A percentile compares a stretch with the other conserved stretches of the same genome.
phyloP scores from a whole-genome alignment of 2,113 vertebrate genomes.

The Riparia riparia region DNA sequence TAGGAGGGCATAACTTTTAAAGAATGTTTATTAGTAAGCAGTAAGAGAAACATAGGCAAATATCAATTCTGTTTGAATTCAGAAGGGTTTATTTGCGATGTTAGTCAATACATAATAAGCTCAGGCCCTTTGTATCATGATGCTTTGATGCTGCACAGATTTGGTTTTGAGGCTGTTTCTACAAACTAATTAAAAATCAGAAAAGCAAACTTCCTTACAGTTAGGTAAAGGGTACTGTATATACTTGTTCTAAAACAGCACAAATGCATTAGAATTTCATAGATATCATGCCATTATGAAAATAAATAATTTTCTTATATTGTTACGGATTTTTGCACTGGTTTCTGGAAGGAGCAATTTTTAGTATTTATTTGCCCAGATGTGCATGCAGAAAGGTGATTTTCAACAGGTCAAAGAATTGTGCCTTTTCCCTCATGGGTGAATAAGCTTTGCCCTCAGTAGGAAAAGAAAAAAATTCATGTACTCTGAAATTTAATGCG shows the following conservation, averaged over 20 bases:
- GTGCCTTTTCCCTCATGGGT: background rate
- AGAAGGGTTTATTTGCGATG: background rate
- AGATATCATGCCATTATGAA: background rate
- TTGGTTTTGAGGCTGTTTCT: background rate
- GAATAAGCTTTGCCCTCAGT: background rate
- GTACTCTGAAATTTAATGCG: background rate
- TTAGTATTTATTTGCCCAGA: background rate
- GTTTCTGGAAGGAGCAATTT: background rate
- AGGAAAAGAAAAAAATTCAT: background rate
- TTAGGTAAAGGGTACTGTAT: background rate
- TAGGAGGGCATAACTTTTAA: background rate
- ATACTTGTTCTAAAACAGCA: background rate
- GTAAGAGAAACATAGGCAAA: background rate
- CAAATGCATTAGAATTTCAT: background rate
- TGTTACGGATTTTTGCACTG: background rate
- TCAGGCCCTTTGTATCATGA: background rate
- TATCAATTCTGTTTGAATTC: background rate
- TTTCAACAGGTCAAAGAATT: background rate
- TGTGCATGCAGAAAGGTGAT: background rate
- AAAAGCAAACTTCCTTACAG: background rate
- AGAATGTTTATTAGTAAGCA: background rate
- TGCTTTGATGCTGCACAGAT: background rate
- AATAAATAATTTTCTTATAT: background rate
- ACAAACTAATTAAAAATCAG: background rate
- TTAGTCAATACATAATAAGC: background rate